phyloP scores from a whole-genome alignment of 92 coral and sea anemone genomes.

The Phymanthus crucifer region DNA sequence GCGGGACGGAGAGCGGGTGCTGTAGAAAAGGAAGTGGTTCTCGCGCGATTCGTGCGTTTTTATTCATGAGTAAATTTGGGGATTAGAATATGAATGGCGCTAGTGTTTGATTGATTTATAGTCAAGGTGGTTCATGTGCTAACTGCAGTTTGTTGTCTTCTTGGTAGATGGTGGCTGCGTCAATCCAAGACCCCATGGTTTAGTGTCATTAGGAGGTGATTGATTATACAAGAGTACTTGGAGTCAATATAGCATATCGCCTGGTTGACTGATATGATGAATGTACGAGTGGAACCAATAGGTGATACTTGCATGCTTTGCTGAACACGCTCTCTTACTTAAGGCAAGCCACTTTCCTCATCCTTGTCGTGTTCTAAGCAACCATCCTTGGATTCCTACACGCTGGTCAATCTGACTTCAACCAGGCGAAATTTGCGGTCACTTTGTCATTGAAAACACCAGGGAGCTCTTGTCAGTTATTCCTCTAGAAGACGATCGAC shows the following conservation, averaged over 20 bases:
- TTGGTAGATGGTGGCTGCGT: constrained; percentile 8
- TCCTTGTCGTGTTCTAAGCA: background rate
- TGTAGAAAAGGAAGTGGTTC: background rate
- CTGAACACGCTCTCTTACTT: background rate
- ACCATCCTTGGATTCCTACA: background rate
- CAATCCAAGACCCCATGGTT: constrained; percentile 6
- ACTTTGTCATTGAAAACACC: background rate
- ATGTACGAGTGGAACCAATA: background rate
- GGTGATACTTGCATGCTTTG: background rate
- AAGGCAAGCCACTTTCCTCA: background rate
- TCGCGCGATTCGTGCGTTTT: constrained; percentile 10
- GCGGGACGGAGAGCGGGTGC: background rate
- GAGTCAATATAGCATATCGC: constrained; percentile 8
- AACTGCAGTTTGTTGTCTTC: constrained; percentile 14
- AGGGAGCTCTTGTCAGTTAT: background rate
- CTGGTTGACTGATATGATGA: background rate
- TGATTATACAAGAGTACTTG: constrained; percentile 20
- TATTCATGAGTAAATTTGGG: background rate
- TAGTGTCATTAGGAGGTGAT: constrained; percentile 1
- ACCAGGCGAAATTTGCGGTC: background rate
- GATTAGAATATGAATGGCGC: constrained; percentile 25
- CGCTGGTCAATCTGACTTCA: background rate
- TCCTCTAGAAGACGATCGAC: background rate
- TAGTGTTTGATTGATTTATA: background rate
- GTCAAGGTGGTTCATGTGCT: background rate